Evolutionary conservation across 2,888 invertebrate genomes (phyloP), one percentile per base, ranked within the genome.

Genomic region (Andricus curvator): DNA sequence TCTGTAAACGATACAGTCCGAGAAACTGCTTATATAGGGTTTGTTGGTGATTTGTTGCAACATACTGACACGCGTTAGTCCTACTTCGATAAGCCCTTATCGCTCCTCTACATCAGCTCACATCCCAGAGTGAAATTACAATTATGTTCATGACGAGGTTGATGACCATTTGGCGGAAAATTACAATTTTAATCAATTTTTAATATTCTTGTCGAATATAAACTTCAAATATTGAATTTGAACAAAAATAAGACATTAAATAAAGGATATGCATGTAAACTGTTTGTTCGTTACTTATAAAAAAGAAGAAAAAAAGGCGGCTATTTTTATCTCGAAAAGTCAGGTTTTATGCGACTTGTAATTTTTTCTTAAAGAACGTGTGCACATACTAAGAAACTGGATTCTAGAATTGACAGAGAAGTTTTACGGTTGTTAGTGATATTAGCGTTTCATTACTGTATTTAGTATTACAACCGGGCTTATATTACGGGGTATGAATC

Each of bases 1-100:
- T 67, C 64, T 67, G 37, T 41, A 67, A 20, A 67, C 33, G 41
- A 41, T 22, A 33, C 2, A 67, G 13, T 67, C 8, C 67, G 67
- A 67, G 37, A 67, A 67, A 67, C 41, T 41, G 67, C 11, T 41
- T 65, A 65, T 65, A 65, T 65, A 65, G 17, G 33, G 65, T 48
- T 17, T 48, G 29, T 65, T 33, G 48, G 48, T 48, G 29, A 1
- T 29, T 33, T 65, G 33, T 33, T 65, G 20, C 60, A 60, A 60
- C 60, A 60, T 33, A 60, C 60, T 60, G 22, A 60, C 60, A 33
- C 37, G 29, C 20, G 66, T 33, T 48, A 48, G 48, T 70, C 70
- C 70, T 70, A 70, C 70, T 70, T 70, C 70, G 70, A 70, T 70
- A 70, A 48, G 70, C 48, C 70, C 51, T 70, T 70, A 70, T 70